Conservation (phyloP, 2,797 vertebrate genomes). For the Pristis pectinata region DNA sequence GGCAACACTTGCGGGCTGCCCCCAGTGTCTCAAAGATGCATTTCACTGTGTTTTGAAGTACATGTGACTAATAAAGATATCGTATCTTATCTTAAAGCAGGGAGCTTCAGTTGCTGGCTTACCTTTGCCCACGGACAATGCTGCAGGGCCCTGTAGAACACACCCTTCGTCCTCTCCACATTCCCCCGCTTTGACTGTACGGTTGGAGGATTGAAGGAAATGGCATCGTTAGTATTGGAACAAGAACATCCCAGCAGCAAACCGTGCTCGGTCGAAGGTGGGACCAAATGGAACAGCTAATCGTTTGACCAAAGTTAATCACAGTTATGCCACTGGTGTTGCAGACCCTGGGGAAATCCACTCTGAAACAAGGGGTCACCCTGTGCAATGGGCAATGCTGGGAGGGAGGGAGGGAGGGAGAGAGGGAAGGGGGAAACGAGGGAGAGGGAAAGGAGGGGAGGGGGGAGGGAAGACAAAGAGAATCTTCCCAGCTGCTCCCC, state of each 20-base stretch:
- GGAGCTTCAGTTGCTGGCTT: constrained; percentile 44
- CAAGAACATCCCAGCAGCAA: not conserved
- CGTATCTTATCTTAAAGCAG: too few species aligned
- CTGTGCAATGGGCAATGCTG: too few species aligned
- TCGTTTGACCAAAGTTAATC: not conserved
- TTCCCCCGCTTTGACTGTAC: constrained; percentile 74
- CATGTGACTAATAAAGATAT: too few species aligned
- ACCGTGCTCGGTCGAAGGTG: not conserved
- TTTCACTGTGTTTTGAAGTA: too few species aligned
- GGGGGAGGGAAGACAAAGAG: too few species aligned
- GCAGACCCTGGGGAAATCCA: not conserved
- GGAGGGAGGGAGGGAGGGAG: too few species aligned
- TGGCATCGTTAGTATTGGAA: constrained; percentile 40
- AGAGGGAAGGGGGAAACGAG: too few species aligned
- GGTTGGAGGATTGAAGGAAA: not conserved
- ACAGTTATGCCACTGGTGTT: not conserved
- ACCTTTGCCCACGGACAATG: constrained; percentile 94
- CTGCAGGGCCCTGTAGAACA: constrained; percentile 92
- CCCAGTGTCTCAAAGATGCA: too few species aligned
- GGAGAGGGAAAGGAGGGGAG: too few species aligned
- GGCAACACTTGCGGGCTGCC: too few species aligned
- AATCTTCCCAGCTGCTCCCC: too few species aligned
- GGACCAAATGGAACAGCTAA: not conserved
- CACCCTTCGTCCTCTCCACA: constrained; percentile 72
- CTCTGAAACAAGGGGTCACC: too few species aligned